Evolutionary conservation across 1,140 invertebrate species (phyloP).

Genomic region (Caenorhabditis inopinata): DNA sequence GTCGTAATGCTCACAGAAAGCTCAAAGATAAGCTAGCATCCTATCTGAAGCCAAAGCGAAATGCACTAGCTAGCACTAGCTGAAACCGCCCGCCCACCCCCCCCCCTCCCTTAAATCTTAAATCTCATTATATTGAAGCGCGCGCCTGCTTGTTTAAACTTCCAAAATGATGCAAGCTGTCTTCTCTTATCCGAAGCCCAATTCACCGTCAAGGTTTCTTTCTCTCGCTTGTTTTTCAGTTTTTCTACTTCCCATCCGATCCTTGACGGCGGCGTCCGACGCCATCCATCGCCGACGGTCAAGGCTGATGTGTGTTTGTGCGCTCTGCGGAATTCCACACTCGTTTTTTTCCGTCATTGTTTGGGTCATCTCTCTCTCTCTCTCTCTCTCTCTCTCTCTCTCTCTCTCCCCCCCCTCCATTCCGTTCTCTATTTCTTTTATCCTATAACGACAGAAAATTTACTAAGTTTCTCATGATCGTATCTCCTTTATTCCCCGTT

Average conservation of each 20-base stretch:
- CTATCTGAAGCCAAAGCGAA: no score
- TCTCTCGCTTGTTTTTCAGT: not conserved
- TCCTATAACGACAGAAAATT: no score
- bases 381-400: not conserved
- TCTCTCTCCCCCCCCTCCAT: no score
- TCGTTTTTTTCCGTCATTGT: not conserved
- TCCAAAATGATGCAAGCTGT: no score
- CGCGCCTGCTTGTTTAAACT: no score
- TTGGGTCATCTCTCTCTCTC: not conserved
- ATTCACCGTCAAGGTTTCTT: not conserved
- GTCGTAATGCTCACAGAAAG: no score
- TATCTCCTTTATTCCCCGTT: not conserved
- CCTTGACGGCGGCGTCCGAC: not conserved
- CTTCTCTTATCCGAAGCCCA: not conserved
- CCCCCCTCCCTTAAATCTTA: no score
- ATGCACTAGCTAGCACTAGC: no score
- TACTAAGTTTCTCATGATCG: not conserved
- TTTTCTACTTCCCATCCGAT: not conserved
- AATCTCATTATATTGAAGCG: no score
- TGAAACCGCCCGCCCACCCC: no score
- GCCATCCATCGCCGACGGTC: not conserved
- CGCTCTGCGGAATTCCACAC: not conserved
- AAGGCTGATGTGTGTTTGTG: not conserved
- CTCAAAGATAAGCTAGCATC: no score
- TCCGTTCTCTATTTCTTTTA: no score